These are phyloP conservation scores for Pachyseris speciosa DNA, from an alignment of 64 coral and sea anemone species.

Conservation along the genomic window DNA sequence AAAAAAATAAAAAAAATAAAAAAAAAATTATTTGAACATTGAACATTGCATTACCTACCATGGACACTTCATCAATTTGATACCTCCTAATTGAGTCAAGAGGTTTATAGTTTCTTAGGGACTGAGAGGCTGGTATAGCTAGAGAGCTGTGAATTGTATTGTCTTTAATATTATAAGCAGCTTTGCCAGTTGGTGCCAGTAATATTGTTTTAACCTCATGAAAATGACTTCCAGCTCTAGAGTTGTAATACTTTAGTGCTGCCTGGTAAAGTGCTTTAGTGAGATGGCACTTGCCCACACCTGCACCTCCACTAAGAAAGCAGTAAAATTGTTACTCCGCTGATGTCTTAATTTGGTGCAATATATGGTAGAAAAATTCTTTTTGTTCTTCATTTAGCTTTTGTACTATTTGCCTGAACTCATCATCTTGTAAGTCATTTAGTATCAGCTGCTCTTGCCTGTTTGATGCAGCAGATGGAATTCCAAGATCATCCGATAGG, in stretches of 20 bases:
- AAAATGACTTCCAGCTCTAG: background rate
- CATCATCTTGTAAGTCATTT: background rate
- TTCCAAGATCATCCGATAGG: background rate
- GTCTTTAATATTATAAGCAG: conserved; percentile 4
- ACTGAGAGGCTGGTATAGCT: background rate
- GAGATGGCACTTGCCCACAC: conserved; percentile 5
- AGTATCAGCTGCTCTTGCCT: background rate
- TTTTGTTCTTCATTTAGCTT: conserved; percentile 23
- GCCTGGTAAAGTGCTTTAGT: conserved; percentile 25
- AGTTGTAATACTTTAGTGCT: conserved; percentile 18
- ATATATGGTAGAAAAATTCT: conserved; percentile 11
- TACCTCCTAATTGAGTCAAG: background rate
- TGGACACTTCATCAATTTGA: background rate
- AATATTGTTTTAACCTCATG: conserved; percentile 12
- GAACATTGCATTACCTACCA: conserved; percentile 5
- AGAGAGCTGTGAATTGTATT: conserved; percentile 11
- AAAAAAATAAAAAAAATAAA: too few species aligned
- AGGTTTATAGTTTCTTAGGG: background rate
- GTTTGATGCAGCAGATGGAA: background rate
- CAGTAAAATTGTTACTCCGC: conserved; percentile 5
- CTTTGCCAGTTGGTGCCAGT: conserved; percentile 5
- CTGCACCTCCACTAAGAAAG: conserved; percentile 25
- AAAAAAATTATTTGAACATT: too few species aligned
- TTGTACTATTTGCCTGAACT: background rate
- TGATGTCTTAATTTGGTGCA: conserved; percentile 17